phyloP scores from a whole-genome alignment of 2,113 vertebrate genomes.

The Cygnus buccinator region DNA sequence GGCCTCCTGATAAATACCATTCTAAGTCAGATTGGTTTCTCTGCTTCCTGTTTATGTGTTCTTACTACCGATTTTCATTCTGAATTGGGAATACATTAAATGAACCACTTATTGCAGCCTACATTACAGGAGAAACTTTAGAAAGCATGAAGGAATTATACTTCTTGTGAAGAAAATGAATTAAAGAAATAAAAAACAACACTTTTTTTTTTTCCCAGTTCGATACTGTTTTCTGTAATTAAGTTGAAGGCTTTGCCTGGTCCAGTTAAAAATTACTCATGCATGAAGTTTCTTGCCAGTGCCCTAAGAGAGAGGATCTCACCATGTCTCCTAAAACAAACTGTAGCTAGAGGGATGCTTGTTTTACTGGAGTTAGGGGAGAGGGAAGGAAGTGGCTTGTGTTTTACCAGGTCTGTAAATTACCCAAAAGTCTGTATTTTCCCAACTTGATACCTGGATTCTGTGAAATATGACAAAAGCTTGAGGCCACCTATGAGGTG shows the following conservation, averaged over 20 bases:
- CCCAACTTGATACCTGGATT: neutral
- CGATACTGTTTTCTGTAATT: neutral
- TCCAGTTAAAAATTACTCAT: conserved; percentile 24
- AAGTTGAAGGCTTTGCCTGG: conserved; percentile 9
- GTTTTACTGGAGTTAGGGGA: neutral
- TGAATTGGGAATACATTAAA: neutral
- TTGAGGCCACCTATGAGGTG: neutral
- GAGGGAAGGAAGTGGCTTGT: neutral
- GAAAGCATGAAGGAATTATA: neutral
- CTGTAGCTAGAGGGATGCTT: neutral
- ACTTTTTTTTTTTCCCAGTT: neutral
- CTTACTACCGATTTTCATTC: neutral
- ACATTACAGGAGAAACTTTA: neutral
- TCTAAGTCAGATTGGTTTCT: neutral
- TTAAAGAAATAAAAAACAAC: neutral
- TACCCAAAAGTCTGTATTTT: neutral
- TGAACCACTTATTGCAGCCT: conserved; percentile 22
- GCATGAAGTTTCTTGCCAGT: neutral
- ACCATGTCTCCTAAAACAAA: neutral
- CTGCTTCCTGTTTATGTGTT: neutral
- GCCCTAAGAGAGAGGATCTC: neutral
- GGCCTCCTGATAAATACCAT: neutral
- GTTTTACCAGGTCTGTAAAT: neutral
- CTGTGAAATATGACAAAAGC: neutral
- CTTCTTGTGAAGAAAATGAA: conserved; percentile 6